Base-by-base conservation (phyloP, 1,140 invertebrate genomes). In the Zeugodacus cucurbitae region DNA sequence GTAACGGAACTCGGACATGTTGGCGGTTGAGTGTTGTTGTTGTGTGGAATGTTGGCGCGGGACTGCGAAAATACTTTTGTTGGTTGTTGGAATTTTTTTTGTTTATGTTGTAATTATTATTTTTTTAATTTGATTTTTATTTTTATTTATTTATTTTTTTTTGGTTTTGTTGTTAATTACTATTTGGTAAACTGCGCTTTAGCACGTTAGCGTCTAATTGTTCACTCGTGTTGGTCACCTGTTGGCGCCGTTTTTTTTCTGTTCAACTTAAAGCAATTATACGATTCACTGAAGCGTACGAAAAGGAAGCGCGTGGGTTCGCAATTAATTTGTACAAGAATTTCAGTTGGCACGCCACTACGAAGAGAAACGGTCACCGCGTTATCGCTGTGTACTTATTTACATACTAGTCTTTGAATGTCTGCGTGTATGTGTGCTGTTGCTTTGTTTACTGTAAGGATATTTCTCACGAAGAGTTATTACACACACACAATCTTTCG, bases 1-100 rank as follows among this genome's bases (percentile, higher is more conserved):
- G 86, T 91, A 93, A 37, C 91, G 91, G 88, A 90, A 92, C 88
- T 91, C 92, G 89, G 92, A 91, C 92, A 93, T 93, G n/a, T 89
- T 92, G 88, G 34, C 29, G 11, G 17, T 82, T 20, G 0, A 44
- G 57, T 64, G 59, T 10, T 14, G 20, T 6, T 8, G 67, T 37
- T n/a, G 58, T n/a, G 58, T 62, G 58, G 58, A 62, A 62, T 62
- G 32, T 20, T 74, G n/a, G 32, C 2, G 67, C 6, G 4, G 41
- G 34, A 41, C 7, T 20, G 14, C 8, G 29, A 1, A 10, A 34
- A 67, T 67, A 67, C 6, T 41, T 37, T 74, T 37, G 48, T 22
- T 74, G 67, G 3, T 74, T 7, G 8, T 22, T 74, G 22, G 34
- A 74, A 74, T 34, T 32, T 74, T 37, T 0, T 37, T 74, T 34